A percentile compares a stretch with the other conserved stretches of the same genome.
These are phyloP conservation scores for Hypena proboscidalis DNA, from an alignment of 2,888 invertebrate genomes.

Conservation along the genomic window DNA sequence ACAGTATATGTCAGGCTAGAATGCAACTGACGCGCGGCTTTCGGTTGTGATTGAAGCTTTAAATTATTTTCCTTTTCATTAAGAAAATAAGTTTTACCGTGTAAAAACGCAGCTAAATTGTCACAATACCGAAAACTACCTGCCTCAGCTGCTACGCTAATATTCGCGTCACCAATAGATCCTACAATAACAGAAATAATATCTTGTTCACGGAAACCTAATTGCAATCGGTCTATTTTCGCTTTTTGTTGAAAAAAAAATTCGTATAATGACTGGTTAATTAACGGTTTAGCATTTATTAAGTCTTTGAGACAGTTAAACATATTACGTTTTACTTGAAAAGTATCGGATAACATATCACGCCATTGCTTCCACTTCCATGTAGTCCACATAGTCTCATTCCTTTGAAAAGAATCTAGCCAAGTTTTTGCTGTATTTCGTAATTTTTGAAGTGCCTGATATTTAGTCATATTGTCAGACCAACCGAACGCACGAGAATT, in stretches of 20 bases:
- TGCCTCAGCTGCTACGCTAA: constrained; percentile 1
- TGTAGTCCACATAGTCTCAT: constrained; percentile 13
- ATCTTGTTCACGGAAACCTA: constrained; percentile 3
- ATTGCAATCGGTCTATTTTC: constrained; percentile 1
- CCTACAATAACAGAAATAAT: constrained; percentile 9
- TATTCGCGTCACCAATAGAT: constrained; percentile 2
- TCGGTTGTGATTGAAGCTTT: neutral
- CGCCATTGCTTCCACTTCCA: constrained; percentile 29
- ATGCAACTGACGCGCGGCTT: neutral
- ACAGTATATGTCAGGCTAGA: neutral
- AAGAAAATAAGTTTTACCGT: neutral
- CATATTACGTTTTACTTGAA: constrained; percentile 16
- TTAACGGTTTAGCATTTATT: neutral
- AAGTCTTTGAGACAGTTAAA: neutral
- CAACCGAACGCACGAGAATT: constrained; percentile 5
- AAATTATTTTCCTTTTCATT: neutral
- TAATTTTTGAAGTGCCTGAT: constrained; percentile 6
- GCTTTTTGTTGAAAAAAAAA: constrained; percentile 10
- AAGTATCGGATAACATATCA: constrained; percentile 13
- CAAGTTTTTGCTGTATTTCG: constrained; percentile 4
- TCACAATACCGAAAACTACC: constrained; percentile 4
- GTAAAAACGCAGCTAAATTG: constrained; percentile 2
- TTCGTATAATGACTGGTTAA: constrained; percentile 5
- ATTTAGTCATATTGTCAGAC: constrained; percentile 4
- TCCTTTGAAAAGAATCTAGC: constrained; percentile 7